A percentile compares a stretch with the other conserved stretches of the same genome.
phyloP scores from a whole-genome alignment of 2,797 vertebrate species.

The Choloepus didactylus region DNA sequence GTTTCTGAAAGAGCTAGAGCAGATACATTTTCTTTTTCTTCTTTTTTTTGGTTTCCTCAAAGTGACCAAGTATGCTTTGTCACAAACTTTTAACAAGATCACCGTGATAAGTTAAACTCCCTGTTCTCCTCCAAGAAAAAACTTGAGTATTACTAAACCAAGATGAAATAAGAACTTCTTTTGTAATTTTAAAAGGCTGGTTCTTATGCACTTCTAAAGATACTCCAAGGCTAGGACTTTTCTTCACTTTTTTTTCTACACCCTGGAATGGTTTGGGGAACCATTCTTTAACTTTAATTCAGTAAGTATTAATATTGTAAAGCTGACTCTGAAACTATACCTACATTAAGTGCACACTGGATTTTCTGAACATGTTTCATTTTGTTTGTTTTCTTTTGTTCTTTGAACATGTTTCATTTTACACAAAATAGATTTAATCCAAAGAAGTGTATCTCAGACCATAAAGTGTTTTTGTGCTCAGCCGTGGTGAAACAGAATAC shows the following conservation, averaged over 20 bases:
- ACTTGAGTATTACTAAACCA: not conserved
- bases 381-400: too few relatives aligned
- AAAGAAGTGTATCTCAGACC: not conserved
- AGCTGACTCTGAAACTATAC: conserved; percentile 1
- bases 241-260: not conserved
- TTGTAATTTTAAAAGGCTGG: conserved; percentile 17
- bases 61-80: conserved; percentile 41
- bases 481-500: not conserved
- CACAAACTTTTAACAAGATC: conserved; percentile 50
- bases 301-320: not conserved
- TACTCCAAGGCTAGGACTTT: not conserved
- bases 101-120: conserved; percentile 45
- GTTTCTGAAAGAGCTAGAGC: conserved; percentile 54
- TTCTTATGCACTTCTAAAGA: not conserved
- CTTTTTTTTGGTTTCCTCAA: conserved; percentile 54
- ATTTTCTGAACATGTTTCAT: not conserved
- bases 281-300: conserved; percentile 15
- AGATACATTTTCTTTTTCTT: not conserved
- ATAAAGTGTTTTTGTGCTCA: not conserved
- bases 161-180: conserved; percentile 18
- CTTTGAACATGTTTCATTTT: not conserved
- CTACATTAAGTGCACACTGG: not conserved
- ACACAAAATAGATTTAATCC: not conserved
- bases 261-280: not conserved
- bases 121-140: conserved; percentile 26